Percentiles rank a stretch among this genome's conserved stretches.
Conservation (phyloP, 2,113 vertebrate species). For the Pitta sordida region DNA sequence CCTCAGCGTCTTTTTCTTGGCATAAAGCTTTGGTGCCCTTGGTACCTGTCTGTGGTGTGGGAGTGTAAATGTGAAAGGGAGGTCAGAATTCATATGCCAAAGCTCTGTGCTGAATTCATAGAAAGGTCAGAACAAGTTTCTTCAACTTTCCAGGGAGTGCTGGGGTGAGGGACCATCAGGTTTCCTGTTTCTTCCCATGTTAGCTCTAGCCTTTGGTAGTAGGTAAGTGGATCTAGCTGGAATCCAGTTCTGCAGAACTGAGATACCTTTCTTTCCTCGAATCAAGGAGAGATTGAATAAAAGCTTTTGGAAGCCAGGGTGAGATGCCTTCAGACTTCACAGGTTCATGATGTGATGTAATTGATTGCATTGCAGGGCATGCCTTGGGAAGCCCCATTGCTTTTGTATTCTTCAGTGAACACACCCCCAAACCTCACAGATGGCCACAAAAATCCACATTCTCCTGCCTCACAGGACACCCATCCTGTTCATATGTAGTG, state of each 20-base stretch:
- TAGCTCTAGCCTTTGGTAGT: neutral
- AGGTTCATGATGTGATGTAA: neutral
- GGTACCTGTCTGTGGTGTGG: neutral
- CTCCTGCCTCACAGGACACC: neutral
- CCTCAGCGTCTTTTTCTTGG: neutral
- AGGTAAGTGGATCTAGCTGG: neutral
- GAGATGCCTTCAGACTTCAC: neutral
- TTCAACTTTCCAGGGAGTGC: neutral
- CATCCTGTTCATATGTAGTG: accelerated
- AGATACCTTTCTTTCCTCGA: neutral
- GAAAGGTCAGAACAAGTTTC: neutral
- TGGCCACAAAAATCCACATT: neutral
- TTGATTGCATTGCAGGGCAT: neutral
- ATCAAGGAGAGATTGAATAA: neutral
- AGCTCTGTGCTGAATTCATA: too few relatives aligned
- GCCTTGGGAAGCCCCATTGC: neutral
- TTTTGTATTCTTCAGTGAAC: neutral
- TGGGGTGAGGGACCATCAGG: neutral
- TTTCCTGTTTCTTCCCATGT: neutral
- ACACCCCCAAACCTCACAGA: neutral
- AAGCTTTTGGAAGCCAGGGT: neutral
- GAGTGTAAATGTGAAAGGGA: neutral
- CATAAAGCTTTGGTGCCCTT: neutral
- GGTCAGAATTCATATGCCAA: neutral
- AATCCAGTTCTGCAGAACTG: neutral